Base-by-base conservation (phyloP, 2,113 vertebrate genomes). In the Dissostichus mawsoni region DNA sequence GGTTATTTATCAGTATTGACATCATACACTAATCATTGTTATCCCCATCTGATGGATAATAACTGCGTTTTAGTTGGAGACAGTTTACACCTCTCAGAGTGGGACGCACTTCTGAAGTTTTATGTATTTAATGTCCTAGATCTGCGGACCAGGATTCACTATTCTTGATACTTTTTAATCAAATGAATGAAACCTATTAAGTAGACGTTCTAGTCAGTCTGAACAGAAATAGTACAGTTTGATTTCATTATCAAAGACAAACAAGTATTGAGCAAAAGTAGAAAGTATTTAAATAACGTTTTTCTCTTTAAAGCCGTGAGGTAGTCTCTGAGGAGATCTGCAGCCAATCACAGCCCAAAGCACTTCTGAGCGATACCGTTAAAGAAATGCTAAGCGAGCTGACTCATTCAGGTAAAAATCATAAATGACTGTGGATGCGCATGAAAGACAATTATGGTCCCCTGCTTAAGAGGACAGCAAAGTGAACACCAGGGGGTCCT, bases 341-440 rank as follows among this genome's bases (percentile, higher is more conserved):
- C 59, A 78, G 81, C 80, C 69, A 82, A 78, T 90, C 81, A 68
- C 52, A 17, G 64, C 23, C 6, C 25, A 68, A 55, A 76, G 57
- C 44, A 52, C 45, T 8, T 48, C 81, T 73, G 55, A 66, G 78
- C 17, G 0, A 65, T 33, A 51, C 58, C 52, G 57, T 84, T 56
- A 87, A 86, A 87, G 71, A 74, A 78, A 76, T 4, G 51, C 78
- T 33, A 13, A 83, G 70, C 2, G n/a, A 81, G 62, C 41, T 45
- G 61, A 81, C 66, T 86, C 69, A 75, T 80, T 81, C 72, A 81
- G 74, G 67, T 83, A 69, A 73, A 29, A 48, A 69, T 85, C 73
- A 83, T 78, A 67, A 78, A 71, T 84, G 87, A 85, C 77, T 75
- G 72, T 80, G 79, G 75, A 87, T 88, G 81, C 17, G 25, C 67